Evolutionary conservation across 2,888 invertebrate genomes (phyloP).

Genomic region (Drosophila engyochracea): DNA sequence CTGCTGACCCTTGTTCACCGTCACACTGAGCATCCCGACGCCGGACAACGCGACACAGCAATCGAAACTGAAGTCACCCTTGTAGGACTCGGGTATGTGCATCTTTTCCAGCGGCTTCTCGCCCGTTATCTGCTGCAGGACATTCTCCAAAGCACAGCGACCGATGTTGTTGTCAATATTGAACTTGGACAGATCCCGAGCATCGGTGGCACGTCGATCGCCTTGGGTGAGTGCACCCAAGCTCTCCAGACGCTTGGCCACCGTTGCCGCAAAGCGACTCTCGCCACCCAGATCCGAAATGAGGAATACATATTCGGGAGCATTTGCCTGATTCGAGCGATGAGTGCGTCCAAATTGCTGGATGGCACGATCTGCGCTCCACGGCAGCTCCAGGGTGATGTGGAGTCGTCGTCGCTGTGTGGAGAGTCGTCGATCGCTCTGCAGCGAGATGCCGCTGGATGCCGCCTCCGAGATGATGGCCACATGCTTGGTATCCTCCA

Average conservation of each 20-base stretch:
- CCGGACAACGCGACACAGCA: slow-evolving; percentile 50
- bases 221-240: slow-evolving; percentile 98
- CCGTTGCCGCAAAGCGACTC: slow-evolving; percentile 97
- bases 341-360: slow-evolving; percentile 99
- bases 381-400: slow-evolving; percentile 98
- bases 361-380: slow-evolving; percentile 99
- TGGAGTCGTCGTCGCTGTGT: slow-evolving; percentile 98
- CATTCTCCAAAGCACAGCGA: slow-evolving; percentile 95
- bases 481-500: slow-evolving; percentile 98
- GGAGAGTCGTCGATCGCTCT: slow-evolving; percentile 96
- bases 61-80: slow-evolving; percentile 90
- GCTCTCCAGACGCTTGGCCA: slow-evolving; percentile 97
- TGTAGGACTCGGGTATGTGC: slow-evolving; percentile 93
- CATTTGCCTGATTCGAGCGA: slow-evolving; percentile 98
- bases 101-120: slow-evolving; percentile 92
- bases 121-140: slow-evolving; percentile 97
- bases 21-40: slow-evolving; percentile 44
- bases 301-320: slow-evolving; percentile 99
- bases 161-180: slow-evolving; percentile 99
- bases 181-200: slow-evolving; percentile 97
- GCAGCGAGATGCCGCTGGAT: slow-evolving; percentile 98
- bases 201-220: slow-evolving; percentile 97
- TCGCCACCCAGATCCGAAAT: slow-evolving; percentile 99
- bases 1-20: slow-evolving; percentile 78
- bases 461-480: slow-evolving; percentile 99